Evolutionary conservation across 2,113 vertebrate species (phyloP), one percentile per base, ranked within the genome.

Genomic region (Glaucomys volans): DNA sequence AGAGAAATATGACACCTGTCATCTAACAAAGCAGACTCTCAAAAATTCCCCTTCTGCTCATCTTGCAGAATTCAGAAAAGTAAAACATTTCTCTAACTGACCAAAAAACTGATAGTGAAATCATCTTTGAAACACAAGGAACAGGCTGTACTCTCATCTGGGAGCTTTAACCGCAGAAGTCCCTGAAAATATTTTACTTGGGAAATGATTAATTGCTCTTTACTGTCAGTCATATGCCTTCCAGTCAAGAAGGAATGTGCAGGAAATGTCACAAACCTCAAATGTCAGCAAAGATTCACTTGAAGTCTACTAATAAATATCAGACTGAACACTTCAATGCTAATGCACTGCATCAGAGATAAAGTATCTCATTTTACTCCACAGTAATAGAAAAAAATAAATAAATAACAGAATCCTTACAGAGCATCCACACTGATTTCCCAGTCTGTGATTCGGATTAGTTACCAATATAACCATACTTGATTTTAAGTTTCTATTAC

Each of bases 181-280:
- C 87, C 69, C 67, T 94, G 75, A 86, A 95, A 95, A 93, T 32
- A 14, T 44, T 95, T 95, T 79, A 85, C 86, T 30, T 94, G 69
- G 95, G 90, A 97, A 95, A 91, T 54, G 90, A 80, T 83, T 93
- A 95, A 96, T 87, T 97, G 93, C 76, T 94, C 91, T 72, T 93
- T 94, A 80, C 89, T 94, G 94, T 87, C 95, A 87, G 87, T 96
- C 93, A 96, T 30, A 85, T 40, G 72, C 69, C 80, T 97, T 88
- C 94, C 47, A 95, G 91, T 90, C 92, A 95, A 87, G 44, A 95
- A 75, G 67, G 77, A 90, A 88, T 0, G 2, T 71, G 57, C 17
- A 77, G 85, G 76, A 98, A 97, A 30, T 42, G 50, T 80, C 90
- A 98, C 16, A 96, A 93, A 97, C 17, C 22, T 84, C 85, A 85